Evolutionary conservation across 2,888 invertebrate species (phyloP), one percentile per base, ranked within the genome.

Genomic region (Urechis unicinctus): DNA sequence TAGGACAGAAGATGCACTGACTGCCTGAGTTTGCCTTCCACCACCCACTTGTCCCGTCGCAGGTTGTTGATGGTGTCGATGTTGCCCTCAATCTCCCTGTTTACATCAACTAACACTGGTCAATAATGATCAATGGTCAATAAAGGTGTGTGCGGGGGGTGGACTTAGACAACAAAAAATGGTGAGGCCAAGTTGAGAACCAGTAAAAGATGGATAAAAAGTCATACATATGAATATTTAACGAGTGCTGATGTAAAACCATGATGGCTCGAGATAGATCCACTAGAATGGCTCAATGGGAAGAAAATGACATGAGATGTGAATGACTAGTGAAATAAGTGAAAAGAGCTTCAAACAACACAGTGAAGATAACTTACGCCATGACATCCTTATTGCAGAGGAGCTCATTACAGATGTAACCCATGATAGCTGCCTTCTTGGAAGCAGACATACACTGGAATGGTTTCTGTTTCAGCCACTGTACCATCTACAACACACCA

Each of bases 21-120:
- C 86, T 92, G 92, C 73, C 94, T 83, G 48, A 95, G 86, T 81
- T 93, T 91, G 72, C 90, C 90, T 72, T 96, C 96, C 68, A 93
- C 83, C 58, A 92, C 83, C 83, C 94, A 95, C 66, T 93, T 85
- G 72, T 96, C 95, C 69, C 92, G 88, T 73, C 88, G 87, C 65
- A 91, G 83, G 69, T 88, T 90, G 61, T 88, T 88, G 61, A 90
- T 88, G 53, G 86, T 87, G 63, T 96, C 95, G 50, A 96, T 82
- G 58, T 88, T 87, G 30, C 84, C 86, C 71, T 96, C 96, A 55
- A 96, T 88, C 78, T 95, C 94, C 31, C 88, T 83, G 69, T 44
- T 62, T 61, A 53, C n/a, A 54, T 50, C 44, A 58, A 50, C 5
- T 25, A 29, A 53, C 45, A 46, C 46, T 28, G 47, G 29, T 21